Evolutionary conservation across 2,797 vertebrate species (phyloP), one percentile per base, ranked within the genome.

Genomic region (Sebastes trivittatus): DNA sequence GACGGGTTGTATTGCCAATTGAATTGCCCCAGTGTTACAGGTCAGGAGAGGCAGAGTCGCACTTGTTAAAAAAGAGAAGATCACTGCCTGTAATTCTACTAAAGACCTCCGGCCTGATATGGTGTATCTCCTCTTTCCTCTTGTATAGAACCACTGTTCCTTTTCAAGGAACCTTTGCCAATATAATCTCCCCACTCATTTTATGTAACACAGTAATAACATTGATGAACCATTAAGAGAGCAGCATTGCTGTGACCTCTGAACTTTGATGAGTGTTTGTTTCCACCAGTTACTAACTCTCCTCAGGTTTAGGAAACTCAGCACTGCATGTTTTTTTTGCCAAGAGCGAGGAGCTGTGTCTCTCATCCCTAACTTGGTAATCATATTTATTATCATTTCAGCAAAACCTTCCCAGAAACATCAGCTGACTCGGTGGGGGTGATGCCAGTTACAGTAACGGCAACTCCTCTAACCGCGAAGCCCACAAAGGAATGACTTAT

Each of bases 311-410:
- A 77, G 79, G 49, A 83, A 83, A 79, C 58, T 32, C 54, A 58
- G 46, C 63, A 67, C 58, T 72, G 27, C 14, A 60, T 60, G 46
- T 59, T 61, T 69, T 54, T 67, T 52, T 82, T 85, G 85, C 81
- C 60, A 83, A 80, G 38, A 75, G 72, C 62, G 64, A 77, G 68
- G 55, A 84, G 38, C 60, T 87, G 67, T 85, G 80, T 83, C 78
- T 74, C 82, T 73, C 78, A 76, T 77, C 70, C 62, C 67, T 30
- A 74, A 87, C 71, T 77, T 70, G 42, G 70, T 75, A 54, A 73
- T 87, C 83, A 83, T 92, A 93, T 92, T 93, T 93, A 88, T 92
- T 88, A 84, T 93, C 63, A 78, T 90, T 88, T 78, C 66, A 81
- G 62, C 23, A 72, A 85, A 87, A 84, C 80, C 54, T 90, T 90